A percentile compares a stretch with the other conserved stretches of the same genome.
These are phyloP conservation scores for Ferrisia virgata DNA, from an alignment of 2,888 invertebrate species.

Conservation along the genomic window DNA sequence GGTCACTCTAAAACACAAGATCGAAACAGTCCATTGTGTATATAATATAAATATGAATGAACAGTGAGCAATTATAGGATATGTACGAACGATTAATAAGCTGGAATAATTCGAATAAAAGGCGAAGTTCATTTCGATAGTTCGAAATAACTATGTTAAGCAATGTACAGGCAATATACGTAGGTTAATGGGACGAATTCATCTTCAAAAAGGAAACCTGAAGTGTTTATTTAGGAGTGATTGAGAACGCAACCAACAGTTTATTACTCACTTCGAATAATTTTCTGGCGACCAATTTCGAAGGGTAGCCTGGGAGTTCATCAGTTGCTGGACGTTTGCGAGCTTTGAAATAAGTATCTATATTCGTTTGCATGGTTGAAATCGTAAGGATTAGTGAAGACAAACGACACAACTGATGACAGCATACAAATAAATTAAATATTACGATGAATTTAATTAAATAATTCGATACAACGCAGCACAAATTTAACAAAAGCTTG, in stretches of 20 bases:
- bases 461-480: not conserved
- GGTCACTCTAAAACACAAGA: not conserved
- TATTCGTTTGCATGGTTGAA: conserved; percentile 22
- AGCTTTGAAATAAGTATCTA: conserved; percentile 36
- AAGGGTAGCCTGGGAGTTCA: not conserved
- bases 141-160: not conserved
- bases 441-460: not conserved
- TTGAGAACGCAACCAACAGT: not conserved
- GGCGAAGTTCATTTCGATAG: not conserved
- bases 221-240: not conserved
- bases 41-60: not conserved
- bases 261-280: not conserved
- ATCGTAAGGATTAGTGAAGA: not conserved
- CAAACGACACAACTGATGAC: not conserved
- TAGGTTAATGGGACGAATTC: not conserved
- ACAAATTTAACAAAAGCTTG: not conserved
- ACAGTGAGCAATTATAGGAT: not conserved
- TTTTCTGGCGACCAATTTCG: not conserved
- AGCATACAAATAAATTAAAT: not conserved
- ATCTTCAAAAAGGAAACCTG: not conserved
- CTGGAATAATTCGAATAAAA: not conserved
- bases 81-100: not conserved
- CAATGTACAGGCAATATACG: too few relatives aligned
- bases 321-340: conserved; percentile 44
- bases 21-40: not conserved